Percentiles rank a stretch among this genome's conserved stretches.
Conservation (phyloP, 2,113 vertebrate genomes). For the Oncorhynchus masou region DNA sequence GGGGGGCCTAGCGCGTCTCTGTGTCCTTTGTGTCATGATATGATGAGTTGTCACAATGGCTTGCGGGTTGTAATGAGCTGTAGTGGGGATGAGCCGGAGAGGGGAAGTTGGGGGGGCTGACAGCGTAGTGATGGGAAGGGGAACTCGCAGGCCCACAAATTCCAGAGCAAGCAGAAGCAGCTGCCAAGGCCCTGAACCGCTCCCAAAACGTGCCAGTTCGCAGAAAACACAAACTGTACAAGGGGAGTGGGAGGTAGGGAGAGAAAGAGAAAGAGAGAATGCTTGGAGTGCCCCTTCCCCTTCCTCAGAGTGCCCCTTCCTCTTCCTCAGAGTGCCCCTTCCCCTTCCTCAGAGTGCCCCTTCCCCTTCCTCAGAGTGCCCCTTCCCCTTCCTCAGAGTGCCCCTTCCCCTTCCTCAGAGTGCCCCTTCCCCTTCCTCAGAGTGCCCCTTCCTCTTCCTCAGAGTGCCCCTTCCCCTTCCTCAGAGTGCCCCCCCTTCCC, state of each 20-base stretch:
- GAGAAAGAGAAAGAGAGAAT: background rate
- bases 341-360: too few relatives aligned
- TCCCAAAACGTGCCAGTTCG: conserved; percentile 54
- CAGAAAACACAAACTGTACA: conserved; percentile 38
- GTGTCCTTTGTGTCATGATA: conserved; percentile 76
- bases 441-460: background rate
- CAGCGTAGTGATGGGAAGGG: conserved; percentile 74
- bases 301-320: too few relatives aligned
- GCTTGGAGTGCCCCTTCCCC: too few relatives aligned
- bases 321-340: too few relatives aligned
- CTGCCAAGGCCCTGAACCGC: conserved; percentile 61
- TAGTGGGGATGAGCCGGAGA: conserved; percentile 51
- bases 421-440: too few relatives aligned
- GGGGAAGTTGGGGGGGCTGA: conserved; percentile 42
- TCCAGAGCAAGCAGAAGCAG: conserved; percentile 73
- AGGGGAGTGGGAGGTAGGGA: conserved; percentile 5
- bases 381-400: conserved; percentile 7
- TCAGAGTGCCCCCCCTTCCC: too few relatives aligned
- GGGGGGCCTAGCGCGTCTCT: conserved; percentile 47
- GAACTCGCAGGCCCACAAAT: conserved; percentile 67
- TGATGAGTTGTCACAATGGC: conserved; percentile 78
- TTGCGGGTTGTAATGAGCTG: conserved; percentile 75
- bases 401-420: too few relatives aligned
- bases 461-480: conserved; percentile 2
- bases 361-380: too few relatives aligned